phyloP scores from a whole-genome alignment of 2,888 invertebrate species.

The Villa cingulata region DNA sequence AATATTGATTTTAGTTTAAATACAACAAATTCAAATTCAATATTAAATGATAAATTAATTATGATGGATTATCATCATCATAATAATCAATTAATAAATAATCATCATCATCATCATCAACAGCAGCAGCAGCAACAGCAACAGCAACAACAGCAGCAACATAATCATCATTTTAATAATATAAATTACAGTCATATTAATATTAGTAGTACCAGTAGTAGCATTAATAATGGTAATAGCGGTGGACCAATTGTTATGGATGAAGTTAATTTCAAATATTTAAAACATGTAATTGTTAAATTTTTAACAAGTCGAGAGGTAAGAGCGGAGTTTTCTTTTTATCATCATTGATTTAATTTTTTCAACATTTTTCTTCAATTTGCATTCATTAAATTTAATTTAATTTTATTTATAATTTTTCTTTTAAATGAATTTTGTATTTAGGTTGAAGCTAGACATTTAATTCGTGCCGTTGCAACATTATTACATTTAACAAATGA shows the following conservation, averaged over 20 bases:
- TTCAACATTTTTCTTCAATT: not conserved
- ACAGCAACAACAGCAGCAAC: slow-evolving; percentile 28
- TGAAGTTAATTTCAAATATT: slow-evolving; percentile 69
- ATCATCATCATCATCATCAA: too few relatives aligned
- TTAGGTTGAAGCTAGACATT: slow-evolving; percentile 65
- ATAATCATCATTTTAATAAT: not conserved
- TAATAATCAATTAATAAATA: too few relatives aligned
- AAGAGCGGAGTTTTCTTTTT: slow-evolving; percentile 1
- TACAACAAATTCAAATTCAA: too few relatives aligned
- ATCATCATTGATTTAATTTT: not conserved
- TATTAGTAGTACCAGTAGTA: slow-evolving; percentile 4
- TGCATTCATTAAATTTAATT: too few relatives aligned
- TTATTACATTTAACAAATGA: slow-evolving; percentile 70
- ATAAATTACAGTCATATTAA: slow-evolving; percentile 1
- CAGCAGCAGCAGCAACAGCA: not conserved
- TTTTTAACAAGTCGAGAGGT: slow-evolving; percentile 78
- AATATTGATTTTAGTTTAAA: too few relatives aligned
- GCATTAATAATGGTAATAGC: slow-evolving; percentile 6
- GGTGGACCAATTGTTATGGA: slow-evolving; percentile 35
- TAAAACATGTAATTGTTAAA: slow-evolving; percentile 86
- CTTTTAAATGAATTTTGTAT: not conserved
- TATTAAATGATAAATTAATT: too few relatives aligned
- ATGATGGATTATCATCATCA: too few relatives aligned
- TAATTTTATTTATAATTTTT: not conserved
- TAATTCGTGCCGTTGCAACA: slow-evolving; percentile 77